phyloP scores from a whole-genome alignment of 2,888 invertebrate genomes.

The Lasioglossum villosulum region DNA sequence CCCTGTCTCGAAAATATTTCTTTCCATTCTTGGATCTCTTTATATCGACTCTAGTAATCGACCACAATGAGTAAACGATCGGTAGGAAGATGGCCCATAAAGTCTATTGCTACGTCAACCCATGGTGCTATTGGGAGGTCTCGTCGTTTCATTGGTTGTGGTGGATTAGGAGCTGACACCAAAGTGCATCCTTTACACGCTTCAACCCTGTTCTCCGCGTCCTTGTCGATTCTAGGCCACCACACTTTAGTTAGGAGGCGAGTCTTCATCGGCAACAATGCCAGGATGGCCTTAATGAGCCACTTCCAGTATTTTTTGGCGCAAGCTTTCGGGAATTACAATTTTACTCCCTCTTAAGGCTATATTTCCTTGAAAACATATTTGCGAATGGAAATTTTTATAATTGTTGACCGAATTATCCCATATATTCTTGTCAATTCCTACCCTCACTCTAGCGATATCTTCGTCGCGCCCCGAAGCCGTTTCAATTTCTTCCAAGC shows the following conservation, averaged over 20 bases:
- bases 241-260: constrained; percentile 65
- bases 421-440: too few relatives aligned
- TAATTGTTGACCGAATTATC: too few relatives aligned
- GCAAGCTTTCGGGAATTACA: constrained; percentile 53
- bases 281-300: constrained; percentile 77
- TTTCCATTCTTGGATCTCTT: constrained; percentile 30
- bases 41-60: constrained; percentile 67
- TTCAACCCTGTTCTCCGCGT: constrained; percentile 60
- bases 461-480: too few relatives aligned
- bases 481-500: too few relatives aligned
- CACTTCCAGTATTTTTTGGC: constrained; percentile 61
- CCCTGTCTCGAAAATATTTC: neutral
- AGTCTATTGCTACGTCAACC: constrained; percentile 58
- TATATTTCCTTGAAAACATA: too few relatives aligned
- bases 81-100: constrained; percentile 59
- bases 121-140: constrained; percentile 53
- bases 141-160: constrained; percentile 58
- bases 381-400: too few relatives aligned
- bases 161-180: constrained; percentile 46
- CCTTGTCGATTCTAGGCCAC: constrained; percentile 66
- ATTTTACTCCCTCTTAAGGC: too few relatives aligned
- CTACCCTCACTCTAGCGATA: too few relatives aligned
- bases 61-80: constrained; percentile 49
- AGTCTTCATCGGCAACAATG: constrained; percentile 63
- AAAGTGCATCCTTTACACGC: constrained; percentile 61